phyloP scores from a whole-genome alignment of 1,140 invertebrate genomes.

The Meloidogyne chitwoodi region DNA sequence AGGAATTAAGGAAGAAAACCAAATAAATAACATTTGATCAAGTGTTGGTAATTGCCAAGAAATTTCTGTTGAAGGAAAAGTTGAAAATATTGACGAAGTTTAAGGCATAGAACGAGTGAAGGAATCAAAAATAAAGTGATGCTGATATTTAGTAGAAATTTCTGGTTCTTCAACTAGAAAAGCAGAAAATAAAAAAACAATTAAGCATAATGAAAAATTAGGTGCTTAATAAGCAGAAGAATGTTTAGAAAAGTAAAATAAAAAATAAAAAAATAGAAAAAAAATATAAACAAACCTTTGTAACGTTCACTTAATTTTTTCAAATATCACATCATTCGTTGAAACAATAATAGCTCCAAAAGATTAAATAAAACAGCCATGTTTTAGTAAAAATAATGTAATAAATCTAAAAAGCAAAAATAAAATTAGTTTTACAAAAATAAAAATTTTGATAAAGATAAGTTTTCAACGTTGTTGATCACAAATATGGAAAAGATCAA shows the following conservation, averaged over 20 bases:
- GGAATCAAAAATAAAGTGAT: neutral
- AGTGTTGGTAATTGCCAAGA: neutral
- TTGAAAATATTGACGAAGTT: neutral
- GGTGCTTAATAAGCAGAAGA: neutral
- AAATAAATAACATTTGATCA: neutral
- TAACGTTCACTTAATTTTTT: neutral
- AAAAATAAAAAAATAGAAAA: no score
- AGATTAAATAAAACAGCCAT: neutral
- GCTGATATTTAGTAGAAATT: neutral
- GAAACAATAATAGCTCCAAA: neutral
- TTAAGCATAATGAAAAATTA: neutral
- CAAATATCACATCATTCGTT: neutral
- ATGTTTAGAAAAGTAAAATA: neutral
- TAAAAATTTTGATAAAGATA: neutral
- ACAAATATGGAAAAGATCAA: no score
- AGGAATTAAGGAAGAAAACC: neutral
- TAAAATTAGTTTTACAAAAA: neutral
- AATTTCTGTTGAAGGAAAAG: neutral
- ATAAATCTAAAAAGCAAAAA: neutral
- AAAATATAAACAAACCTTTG: neutral
- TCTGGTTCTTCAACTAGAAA: neutral
- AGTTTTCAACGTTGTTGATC: no score
- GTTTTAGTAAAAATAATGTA: neutral
- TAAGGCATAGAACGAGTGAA: neutral
- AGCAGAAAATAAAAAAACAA: neutral